Percentiles rank a stretch among this genome's conserved stretches.
Conservation (phyloP, 2,888 invertebrate species). For the Platypus cylindrus region DNA sequence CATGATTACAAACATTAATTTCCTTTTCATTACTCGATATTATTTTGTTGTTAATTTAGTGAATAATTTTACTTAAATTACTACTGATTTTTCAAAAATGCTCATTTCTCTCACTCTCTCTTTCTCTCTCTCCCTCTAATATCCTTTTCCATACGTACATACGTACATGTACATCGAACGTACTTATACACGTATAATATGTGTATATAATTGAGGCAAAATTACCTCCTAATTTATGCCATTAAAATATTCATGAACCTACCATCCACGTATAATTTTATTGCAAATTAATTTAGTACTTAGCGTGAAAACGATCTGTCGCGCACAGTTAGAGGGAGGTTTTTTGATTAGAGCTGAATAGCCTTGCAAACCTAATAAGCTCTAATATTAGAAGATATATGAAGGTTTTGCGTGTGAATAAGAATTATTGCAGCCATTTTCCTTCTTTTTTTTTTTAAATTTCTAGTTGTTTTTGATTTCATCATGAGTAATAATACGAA, state of each 20-base stretch:
- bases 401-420: constrained; percentile 8
- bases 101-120: too few species aligned
- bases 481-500: neutral
- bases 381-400: constrained; percentile 13
- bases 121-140: too few species aligned
- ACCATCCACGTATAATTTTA: constrained; percentile 15
- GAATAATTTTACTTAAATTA: too few species aligned
- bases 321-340: constrained; percentile 11
- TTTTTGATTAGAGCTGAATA: constrained; percentile 11
- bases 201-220: too few species aligned
- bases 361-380: constrained; percentile 13
- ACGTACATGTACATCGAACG: too few species aligned
- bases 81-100: too few species aligned
- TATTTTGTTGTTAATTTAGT: too few species aligned
- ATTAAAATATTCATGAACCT: constrained; percentile 12
- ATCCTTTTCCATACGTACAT: too few species aligned
- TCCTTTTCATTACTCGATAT: too few species aligned
- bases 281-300: constrained; percentile 14
- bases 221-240: constrained; percentile 5
- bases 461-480: neutral
- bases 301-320: constrained; percentile 14
- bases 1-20: too few species aligned
- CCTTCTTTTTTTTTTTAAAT: neutral
- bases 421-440: constrained; percentile 7
- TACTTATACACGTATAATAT: too few species aligned